Evolutionary conservation across 2,113 vertebrate genomes (phyloP), one percentile per base, ranked within the genome.

Genomic region (Lanius collurio): DNA sequence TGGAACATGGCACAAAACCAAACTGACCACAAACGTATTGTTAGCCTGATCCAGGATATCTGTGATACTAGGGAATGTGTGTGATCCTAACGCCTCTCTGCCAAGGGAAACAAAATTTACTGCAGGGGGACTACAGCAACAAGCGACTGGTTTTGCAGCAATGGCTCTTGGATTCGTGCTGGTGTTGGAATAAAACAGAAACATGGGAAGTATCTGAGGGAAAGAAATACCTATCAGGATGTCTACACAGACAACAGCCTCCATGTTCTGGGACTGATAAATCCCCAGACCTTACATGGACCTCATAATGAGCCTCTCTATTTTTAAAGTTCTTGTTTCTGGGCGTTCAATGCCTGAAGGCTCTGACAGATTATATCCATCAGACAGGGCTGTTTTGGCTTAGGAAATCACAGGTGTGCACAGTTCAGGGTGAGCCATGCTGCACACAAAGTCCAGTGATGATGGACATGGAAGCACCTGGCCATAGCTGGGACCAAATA

Each of bases 391-490:
- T 85, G 14, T 22, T 86, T 74, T 3, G 3, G 37, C 13, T 52
- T 20, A 35, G 49, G 42, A 84, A 87, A 70, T 78, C 42, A 21
- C 41, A 13, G n/a, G 16, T 50, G 41, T 53, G 19, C 26, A 21
- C 24, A 6, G 9, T 2, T 4, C 63, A 55, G 55, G 15, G 24
- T 65, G 37, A 83, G 37, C 42, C 42, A 46, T 0, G 0, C 55
- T 92, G 42, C 26, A 26, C 35, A 47, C 39, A 11, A 0, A 0
- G 21, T 22, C 26, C 0, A 0, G 39, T 9, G 24, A 14, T 28
- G 27, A 35, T 3, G 6, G 44, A 12, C 0, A 0, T 15, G 42
- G 55, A 59, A 75, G 20, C 7, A 56, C 5, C 23, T 22, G 70
- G 44, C 44, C 35, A 7, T 7, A 62, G 30, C 20, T 76, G 59